Conservation (phyloP, 1,140 invertebrate species). For the Sesamia nonagrioides region DNA sequence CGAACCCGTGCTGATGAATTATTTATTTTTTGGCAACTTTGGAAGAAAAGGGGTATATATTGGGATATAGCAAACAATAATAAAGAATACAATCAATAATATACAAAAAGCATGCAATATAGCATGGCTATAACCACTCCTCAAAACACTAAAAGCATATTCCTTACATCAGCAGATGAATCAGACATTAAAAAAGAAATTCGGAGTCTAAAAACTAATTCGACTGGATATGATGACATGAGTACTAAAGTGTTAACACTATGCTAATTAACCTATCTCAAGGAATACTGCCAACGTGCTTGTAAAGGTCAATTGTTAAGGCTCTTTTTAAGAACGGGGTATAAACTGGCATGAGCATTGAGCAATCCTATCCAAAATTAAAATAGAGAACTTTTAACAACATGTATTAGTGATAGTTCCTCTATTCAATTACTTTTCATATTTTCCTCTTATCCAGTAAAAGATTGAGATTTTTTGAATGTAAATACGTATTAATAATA, state of each 20-base stretch:
- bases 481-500: too few relatives aligned
- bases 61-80: too few relatives aligned
- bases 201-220: not conserved
- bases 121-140: too few relatives aligned
- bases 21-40: not conserved
- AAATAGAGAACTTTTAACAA: not conserved
- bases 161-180: not conserved
- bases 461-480: too few relatives aligned
- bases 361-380: not conserved
- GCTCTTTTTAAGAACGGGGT: not conserved
- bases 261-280: not conserved
- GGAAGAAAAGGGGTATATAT: not conserved
- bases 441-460: too few relatives aligned
- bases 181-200: constrained; percentile 1
- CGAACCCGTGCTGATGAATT: not conserved
- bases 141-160: too few relatives aligned
- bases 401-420: not conserved
- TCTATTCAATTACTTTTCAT: too few relatives aligned
- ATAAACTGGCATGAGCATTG: not conserved
- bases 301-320: not conserved
- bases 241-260: constrained; percentile 14
- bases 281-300: not conserved
- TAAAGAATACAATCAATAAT: too few relatives aligned
- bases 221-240: not conserved
- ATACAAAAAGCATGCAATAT: too few relatives aligned